Evolutionary conservation across 2,113 vertebrate species (phyloP), one percentile per base, ranked within the genome.

Genomic region (Archilochus colubris): DNA sequence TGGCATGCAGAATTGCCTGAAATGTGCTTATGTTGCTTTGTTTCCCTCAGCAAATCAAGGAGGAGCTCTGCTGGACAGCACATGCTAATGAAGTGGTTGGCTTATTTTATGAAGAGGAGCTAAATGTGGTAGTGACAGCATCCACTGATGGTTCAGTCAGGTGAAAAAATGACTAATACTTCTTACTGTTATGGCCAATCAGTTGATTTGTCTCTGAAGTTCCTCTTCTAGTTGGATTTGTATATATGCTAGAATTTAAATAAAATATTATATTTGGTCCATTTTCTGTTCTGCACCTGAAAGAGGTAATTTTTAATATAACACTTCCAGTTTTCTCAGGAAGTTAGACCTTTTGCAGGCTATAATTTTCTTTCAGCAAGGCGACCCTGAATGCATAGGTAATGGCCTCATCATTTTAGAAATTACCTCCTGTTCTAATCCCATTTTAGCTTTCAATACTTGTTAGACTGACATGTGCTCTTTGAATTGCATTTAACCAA

Each of bases 121-220:
- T 95, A 88, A 96, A 97, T 33, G 36, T 98, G 72, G 68, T 98
- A 61, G 94, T 96, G 6, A 98, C 97, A 24, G 96, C 97, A 76
- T 98, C 97, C 46, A 9, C 58, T 12, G 98, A 98, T 79, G 95
- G 96, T 90, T 98, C 97, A 27, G 94, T 97, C 67, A 98, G 97
- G 97, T 98, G 97, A 40, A 89, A 81, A 93, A 80, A 92, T 82
- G 4, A 25, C 19, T 55, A 57, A 68, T 38, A 9, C 7, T 73
- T 86, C 27, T 61, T 51, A 74, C 6, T 59, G 64, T 27, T 72
- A 13, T 53, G 40, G 13, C 53, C 14, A 63, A 58, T 81, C 38
- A 67, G 21, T 55, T 90, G 55, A 81, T 43, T 36, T 73, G 12
- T 40, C 51, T 69, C 55, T 55, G 38, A 44, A 70, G 53, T 79